These are phyloP conservation scores for Lasioglossum leucozonium DNA, from an alignment of 2,888 invertebrate species.

Conservation along the genomic window DNA sequence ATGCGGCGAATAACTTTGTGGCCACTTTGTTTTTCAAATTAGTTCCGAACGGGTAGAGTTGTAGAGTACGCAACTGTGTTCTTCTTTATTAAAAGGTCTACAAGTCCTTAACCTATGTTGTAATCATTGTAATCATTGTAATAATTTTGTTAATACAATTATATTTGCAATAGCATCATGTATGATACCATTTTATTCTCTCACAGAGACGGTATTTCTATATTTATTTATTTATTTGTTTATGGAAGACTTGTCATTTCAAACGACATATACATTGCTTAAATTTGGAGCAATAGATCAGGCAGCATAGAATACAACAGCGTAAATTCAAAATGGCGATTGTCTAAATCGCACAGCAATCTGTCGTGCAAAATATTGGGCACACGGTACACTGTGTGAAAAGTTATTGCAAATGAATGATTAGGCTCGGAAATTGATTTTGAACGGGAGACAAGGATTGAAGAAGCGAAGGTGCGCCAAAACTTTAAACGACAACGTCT, in stretches of 20 bases:
- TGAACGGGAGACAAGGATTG: neutral
- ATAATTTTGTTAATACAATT: neutral
- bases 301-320: neutral
- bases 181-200: too few relatives aligned
- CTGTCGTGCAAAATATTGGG: neutral
- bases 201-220: neutral
- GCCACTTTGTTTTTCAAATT: neutral
- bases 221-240: neutral
- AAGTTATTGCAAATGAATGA: slow-evolving; percentile 1
- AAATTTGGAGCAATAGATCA: neutral
- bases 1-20: neutral
- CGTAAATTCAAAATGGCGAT: neutral
- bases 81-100: too few relatives aligned
- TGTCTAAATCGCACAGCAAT: neutral
- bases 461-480: neutral
- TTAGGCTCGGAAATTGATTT: neutral
- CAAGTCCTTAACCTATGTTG: neutral
- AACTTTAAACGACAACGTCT: neutral
- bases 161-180: neutral
- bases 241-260: neutral
- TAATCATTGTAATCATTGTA: too few relatives aligned
- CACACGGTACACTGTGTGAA: neutral
- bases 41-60: neutral
- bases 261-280: neutral
- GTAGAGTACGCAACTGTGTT: neutral